Conservation (phyloP, 1,140 invertebrate species). For the Drosophila nannoptera region DNA sequence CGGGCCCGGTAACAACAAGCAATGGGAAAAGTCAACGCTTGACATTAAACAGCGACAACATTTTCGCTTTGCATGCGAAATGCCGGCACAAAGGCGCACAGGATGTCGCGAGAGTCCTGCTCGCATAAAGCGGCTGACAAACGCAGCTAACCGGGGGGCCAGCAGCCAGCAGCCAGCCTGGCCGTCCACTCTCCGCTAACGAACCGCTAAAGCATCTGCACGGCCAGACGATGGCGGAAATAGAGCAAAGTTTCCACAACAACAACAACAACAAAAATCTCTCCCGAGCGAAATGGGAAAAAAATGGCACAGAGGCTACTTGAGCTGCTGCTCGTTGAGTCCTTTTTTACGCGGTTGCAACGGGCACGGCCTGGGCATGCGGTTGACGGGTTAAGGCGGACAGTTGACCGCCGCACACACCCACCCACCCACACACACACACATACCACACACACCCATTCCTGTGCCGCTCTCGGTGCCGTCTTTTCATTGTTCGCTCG, state of each 20-base stretch:
- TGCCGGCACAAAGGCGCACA: slow-evolving; percentile 63
- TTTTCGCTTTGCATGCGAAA: slow-evolving; percentile 71
- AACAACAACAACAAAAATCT: slow-evolving; percentile 29
- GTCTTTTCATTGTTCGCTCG: slow-evolving; percentile 57
- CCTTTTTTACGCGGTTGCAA: slow-evolving; percentile 45
- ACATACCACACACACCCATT: too few relatives aligned
- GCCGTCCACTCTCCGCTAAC: slow-evolving; percentile 52
- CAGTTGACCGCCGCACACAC: slow-evolving; percentile 56
- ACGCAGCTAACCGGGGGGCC: slow-evolving; percentile 41
- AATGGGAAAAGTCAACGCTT: slow-evolving; percentile 56
- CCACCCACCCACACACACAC: too few relatives aligned
- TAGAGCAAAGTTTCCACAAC: slow-evolving; percentile 67
- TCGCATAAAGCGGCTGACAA: slow-evolving; percentile 71
- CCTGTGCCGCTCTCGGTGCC: slow-evolving; percentile 11
- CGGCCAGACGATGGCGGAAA: slow-evolving; percentile 64
- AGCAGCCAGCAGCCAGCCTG: slow-evolving; percentile 31
- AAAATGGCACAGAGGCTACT: slow-evolving; percentile 72
- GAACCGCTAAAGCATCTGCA: slow-evolving; percentile 62
- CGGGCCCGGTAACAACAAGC: slow-evolving; percentile 21
- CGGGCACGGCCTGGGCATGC: slow-evolving; percentile 32
- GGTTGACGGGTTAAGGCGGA: slow-evolving; percentile 73
- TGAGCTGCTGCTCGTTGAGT: slow-evolving; percentile 46
- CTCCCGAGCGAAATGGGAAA: slow-evolving; percentile 7
- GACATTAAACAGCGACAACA: slow-evolving; percentile 76
- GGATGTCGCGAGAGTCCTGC: slow-evolving; percentile 31